phyloP scores from a whole-genome alignment of 2,888 invertebrate genomes.

The Halictus ligatus region DNA sequence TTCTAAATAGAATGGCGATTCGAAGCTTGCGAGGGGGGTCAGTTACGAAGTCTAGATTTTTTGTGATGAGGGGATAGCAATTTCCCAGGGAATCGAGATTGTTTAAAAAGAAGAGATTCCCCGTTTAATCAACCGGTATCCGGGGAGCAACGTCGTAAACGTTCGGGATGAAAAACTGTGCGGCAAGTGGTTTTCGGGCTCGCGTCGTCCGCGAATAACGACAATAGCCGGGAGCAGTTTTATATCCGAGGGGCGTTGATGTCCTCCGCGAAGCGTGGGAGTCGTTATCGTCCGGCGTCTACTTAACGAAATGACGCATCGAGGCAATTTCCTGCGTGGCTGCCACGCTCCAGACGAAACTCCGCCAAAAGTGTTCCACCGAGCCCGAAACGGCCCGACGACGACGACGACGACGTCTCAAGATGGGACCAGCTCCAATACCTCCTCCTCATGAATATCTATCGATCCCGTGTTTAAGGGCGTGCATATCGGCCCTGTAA shows the following conservation, averaged over 20 bases:
- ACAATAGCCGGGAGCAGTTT: constrained; percentile 26
- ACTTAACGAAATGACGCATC: constrained; percentile 51
- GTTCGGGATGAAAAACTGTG: constrained; percentile 6
- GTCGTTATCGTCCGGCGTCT: constrained; percentile 33
- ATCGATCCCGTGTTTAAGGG: not conserved
- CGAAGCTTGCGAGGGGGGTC: too few species aligned
- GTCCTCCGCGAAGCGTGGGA: not conserved
- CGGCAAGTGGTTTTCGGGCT: not conserved
- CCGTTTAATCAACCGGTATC: constrained; percentile 1
- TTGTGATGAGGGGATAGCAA: too few species aligned
- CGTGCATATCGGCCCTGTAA: not conserved
- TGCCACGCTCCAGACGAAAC: constrained; percentile 18
- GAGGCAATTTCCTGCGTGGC: constrained; percentile 43
- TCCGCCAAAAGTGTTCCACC: constrained; percentile 9
- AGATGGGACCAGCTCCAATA: not conserved
- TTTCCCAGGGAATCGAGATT: not conserved
- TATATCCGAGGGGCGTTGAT: constrained; percentile 13
- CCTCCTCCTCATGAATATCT: constrained; percentile 5
- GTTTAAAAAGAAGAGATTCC: not conserved
- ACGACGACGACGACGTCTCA: not conserved
- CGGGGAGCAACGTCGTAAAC: not conserved
- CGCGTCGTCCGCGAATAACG: not conserved
- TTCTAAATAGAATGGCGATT: too few species aligned
- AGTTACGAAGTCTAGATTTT: too few species aligned
- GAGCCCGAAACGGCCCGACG: not conserved